Evolutionary conservation across 2,888 invertebrate genomes (phyloP), one percentile per base, ranked within the genome.

Genomic region (Corythucha ciliata): DNA sequence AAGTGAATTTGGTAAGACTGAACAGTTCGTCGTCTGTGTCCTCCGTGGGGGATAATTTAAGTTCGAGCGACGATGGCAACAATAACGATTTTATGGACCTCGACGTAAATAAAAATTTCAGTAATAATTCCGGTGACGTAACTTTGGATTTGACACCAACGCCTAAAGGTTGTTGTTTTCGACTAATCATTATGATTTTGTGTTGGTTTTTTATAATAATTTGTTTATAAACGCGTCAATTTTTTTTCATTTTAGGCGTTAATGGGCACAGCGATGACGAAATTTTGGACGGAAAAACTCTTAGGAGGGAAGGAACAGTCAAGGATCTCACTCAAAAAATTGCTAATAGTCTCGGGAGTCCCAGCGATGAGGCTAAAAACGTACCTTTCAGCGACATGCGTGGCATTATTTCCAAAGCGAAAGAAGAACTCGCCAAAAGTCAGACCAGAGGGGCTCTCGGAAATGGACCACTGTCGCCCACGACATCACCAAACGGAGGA

Each of bases 321-420:
- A 88, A 88, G 70, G 89, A 90, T 70, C 72, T 90, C 56, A 88
- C 88, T 33, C 87, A 89, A 67, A 85, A 86, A 68, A 69, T 90
- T 58, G 80, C 84, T 32, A 84, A 79, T 47, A 60, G 57, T 63
- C 67, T 78, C 53, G 72, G 74, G 57, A 72, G 71, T 58, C 72
- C 73, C 4, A 69, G 67, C 33, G 73, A 72, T 66, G 62, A 57
- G 45, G 41, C 53, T 14, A 52, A 54, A 51, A 34, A 22, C 39
- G 72, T 76, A 59, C 71, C 83, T 67, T 82, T 86, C 54, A 83
- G 84, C 36, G 86, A 89, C 63, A 84, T 89, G 81, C 42, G 10
- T 41, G 49, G 92, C 40, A 76, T 93, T 60, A 89, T 93, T 59
- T 87, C 84, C 47, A 90, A 91, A 72, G 92, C 92, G 64, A 93